Evolutionary conservation across 2,888 invertebrate species (phyloP).

Genomic region (Perizoma affinitatum): DNA sequence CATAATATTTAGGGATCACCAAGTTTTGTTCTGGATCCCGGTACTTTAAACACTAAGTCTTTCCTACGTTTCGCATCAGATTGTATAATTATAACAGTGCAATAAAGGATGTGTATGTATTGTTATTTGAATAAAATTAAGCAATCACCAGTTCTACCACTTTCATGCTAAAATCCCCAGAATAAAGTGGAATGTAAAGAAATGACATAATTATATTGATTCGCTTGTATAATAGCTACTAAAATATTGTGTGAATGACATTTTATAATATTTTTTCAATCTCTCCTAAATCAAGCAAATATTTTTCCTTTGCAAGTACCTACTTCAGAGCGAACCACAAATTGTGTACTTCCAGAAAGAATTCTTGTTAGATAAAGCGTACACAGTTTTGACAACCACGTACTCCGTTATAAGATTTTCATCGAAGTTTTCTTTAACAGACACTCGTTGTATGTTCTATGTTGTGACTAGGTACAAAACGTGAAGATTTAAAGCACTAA

Average conservation of each 20-base stretch:
- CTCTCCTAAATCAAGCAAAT: background rate
- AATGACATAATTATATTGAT: no score
- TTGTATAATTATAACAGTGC: no score
- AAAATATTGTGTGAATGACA: background rate
- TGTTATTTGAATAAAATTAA: no score
- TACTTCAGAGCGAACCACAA: conserved; percentile 8
- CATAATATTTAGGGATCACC: no score
- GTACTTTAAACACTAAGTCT: no score
- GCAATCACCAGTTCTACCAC: no score
- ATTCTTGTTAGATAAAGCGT: conserved; percentile 26
- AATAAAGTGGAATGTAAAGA: no score
- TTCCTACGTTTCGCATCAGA: no score
- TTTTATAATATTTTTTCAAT: background rate
- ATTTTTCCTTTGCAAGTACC: conserved; percentile 9
- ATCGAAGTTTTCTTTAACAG: conserved; percentile 50
- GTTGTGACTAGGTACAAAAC: conserved; percentile 16
- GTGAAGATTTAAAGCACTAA: conserved; percentile 51
- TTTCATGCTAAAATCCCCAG: no score
- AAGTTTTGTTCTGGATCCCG: no score
- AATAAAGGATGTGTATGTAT: no score
- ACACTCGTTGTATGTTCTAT: conserved; percentile 34
- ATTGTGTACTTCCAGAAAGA: conserved; percentile 14
- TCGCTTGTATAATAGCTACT: no score
- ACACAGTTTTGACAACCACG: conserved; percentile 54
- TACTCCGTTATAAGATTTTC: conserved; percentile 53